Conservation (phyloP, 2,888 invertebrate genomes). For the Luffia ferchaultella region DNA sequence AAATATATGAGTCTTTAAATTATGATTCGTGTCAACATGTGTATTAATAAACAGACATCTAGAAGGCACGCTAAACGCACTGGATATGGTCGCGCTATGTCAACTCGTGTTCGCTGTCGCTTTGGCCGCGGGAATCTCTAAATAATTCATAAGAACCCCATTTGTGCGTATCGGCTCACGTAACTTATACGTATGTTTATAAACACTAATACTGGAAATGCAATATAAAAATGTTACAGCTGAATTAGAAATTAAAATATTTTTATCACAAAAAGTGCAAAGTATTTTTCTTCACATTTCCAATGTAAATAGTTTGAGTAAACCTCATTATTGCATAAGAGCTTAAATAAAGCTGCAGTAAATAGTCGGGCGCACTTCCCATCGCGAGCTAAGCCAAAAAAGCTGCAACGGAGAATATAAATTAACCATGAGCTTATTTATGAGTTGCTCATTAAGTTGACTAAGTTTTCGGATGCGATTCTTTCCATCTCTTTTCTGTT, state of each 20-base stretch:
- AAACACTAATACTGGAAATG: too few species aligned
- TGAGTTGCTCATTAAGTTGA: conserved; percentile 38
- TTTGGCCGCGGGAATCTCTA: conserved; percentile 34
- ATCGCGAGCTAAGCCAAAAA: conserved; percentile 41
- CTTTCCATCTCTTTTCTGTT: conserved; percentile 16
- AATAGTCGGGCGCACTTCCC: conserved; percentile 25
- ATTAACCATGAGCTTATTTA: conserved; percentile 53
- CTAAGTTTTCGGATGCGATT: conserved; percentile 30
- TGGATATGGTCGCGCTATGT: not conserved
- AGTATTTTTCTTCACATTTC: too few species aligned
- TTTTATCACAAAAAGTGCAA: too few species aligned
- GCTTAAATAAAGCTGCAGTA: conserved; percentile 35
- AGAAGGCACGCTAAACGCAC: not conserved
- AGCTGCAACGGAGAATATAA: conserved; percentile 42
- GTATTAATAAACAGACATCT: too few species aligned
- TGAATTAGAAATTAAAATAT: too few species aligned
- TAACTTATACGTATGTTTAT: too few species aligned
- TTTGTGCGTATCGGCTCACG: conserved; percentile 50
- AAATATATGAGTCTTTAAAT: too few species aligned
- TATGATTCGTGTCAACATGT: too few species aligned
- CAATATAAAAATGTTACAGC: too few species aligned
- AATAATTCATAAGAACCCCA: conserved; percentile 56
- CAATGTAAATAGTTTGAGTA: conserved; percentile 15
- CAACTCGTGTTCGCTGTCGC: not conserved
- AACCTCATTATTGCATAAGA: conserved; percentile 24